phyloP scores from a whole-genome alignment of 2,113 vertebrate species.

The Vulpes vulpes region DNA sequence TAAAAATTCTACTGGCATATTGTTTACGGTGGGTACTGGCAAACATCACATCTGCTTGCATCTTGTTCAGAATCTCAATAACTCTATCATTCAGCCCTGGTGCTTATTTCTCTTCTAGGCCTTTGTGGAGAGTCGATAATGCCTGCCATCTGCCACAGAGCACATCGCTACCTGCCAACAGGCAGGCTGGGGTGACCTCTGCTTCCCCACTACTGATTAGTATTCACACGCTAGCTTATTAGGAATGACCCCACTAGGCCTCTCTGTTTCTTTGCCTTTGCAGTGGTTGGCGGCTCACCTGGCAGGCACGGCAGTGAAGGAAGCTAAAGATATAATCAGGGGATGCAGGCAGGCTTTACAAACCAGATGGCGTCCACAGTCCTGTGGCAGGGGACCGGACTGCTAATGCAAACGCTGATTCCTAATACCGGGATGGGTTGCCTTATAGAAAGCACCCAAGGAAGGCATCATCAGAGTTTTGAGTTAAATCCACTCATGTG shows the following conservation, averaged over 20 bases:
- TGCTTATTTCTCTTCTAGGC: slow-evolving; percentile 87
- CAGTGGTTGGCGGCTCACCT: slow-evolving; percentile 90
- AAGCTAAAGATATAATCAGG: slow-evolving; percentile 90
- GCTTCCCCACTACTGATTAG: slow-evolving; percentile 90
- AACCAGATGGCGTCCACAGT: slow-evolving; percentile 90
- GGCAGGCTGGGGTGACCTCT: slow-evolving; percentile 90
- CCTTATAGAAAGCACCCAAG: slow-evolving; percentile 49
- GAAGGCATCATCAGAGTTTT: slow-evolving; percentile 55
- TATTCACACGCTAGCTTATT: slow-evolving; percentile 90
- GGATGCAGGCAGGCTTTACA: slow-evolving; percentile 87
- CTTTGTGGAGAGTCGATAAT: slow-evolving; percentile 92
- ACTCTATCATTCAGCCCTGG: slow-evolving; percentile 87
- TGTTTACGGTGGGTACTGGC: slow-evolving; percentile 89
- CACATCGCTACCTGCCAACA: slow-evolving; percentile 92
- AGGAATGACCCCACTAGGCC: slow-evolving; percentile 90
- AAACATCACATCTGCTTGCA: slow-evolving; percentile 91
- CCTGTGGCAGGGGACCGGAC: slow-evolving; percentile 86
- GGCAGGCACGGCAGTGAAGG: slow-evolving; percentile 89
- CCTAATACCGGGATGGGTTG: slow-evolving; percentile 77
- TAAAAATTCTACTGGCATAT: slow-evolving; percentile 91
- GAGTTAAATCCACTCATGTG: slow-evolving; percentile 46
- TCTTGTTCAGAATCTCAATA: slow-evolving; percentile 92
- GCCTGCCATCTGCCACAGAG: slow-evolving; percentile 92
- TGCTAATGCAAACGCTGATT: slow-evolving; percentile 87
- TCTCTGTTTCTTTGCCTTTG: slow-evolving; percentile 87